A percentile compares a stretch with the other conserved stretches of the same genome.
Evolutionary conservation across 1,140 invertebrate species (phyloP).

Genomic region (Hylaeus volcanicus): DNA sequence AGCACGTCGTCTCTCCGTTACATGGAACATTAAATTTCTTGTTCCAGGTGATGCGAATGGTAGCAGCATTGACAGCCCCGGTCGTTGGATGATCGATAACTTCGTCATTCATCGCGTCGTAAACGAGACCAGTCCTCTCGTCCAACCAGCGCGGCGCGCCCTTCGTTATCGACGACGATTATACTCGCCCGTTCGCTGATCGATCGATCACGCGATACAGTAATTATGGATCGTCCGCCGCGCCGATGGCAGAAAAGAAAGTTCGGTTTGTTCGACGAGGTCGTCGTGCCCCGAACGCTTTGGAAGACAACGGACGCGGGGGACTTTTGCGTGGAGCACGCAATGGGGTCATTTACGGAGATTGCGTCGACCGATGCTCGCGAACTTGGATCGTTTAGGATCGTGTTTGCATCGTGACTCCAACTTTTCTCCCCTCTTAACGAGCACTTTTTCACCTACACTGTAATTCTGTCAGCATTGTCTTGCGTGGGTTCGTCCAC

Average conservation of each 20-base stretch:
- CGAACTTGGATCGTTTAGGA: not conserved
- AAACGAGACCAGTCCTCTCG: not conserved
- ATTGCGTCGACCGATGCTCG: not conserved
- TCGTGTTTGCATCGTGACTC: constrained; percentile 1
- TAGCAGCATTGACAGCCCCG: not conserved
- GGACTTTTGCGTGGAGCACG: constrained; percentile 17
- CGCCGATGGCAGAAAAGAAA: constrained; percentile 25
- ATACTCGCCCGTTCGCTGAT: constrained; percentile 3
- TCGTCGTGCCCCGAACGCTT: not conserved
- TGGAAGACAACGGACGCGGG: not conserved
- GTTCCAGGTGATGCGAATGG: too few species aligned
- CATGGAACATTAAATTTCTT: too few species aligned
- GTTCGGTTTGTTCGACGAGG: not conserved
- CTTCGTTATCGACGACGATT: constrained; percentile 14
- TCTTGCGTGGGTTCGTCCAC: too few species aligned
- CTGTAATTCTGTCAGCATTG: too few species aligned
- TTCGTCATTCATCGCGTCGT: constrained; percentile 29
- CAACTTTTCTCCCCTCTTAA: not conserved
- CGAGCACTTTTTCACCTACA: too few species aligned
- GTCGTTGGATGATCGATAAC: constrained; percentile 47
- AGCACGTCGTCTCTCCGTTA: too few species aligned
- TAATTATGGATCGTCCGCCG: constrained; percentile 40
- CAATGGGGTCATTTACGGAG: constrained; percentile 25
- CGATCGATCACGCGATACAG: constrained; percentile 50
- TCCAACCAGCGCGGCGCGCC: not conserved